A percentile compares a stretch with the other conserved stretches of the same genome.
Evolutionary conservation across 2,797 vertebrate genomes (phyloP).

Genomic region (Neopelma chrysocephalum): DNA sequence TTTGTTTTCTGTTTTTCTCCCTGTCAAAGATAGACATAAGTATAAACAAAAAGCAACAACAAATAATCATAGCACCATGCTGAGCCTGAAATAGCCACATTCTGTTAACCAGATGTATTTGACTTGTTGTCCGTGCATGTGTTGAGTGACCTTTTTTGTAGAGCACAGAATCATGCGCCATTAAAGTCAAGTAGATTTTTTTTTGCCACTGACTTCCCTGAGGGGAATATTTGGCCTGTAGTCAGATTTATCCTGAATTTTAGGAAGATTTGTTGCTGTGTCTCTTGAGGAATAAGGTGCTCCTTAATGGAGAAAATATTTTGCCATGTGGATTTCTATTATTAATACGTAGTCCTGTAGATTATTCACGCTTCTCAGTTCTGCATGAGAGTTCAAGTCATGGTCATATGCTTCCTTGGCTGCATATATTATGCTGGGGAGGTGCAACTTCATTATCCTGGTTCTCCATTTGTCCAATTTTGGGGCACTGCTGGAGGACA

Average conservation of each 20-base stretch:
- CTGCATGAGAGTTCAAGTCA: background rate
- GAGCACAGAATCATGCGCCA: background rate
- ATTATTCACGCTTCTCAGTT: background rate
- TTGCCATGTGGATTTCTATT: background rate
- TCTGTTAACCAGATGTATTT: conserved; percentile 22
- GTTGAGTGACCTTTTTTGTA: background rate
- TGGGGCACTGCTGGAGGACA: background rate
- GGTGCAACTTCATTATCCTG: background rate
- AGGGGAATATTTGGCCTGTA: background rate
- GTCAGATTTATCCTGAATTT: background rate
- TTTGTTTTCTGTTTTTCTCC: background rate
- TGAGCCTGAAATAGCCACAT: background rate
- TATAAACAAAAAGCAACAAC: background rate
- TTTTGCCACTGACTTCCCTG: background rate
- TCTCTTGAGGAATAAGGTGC: background rate
- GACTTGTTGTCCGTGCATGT: background rate
- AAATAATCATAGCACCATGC: background rate
- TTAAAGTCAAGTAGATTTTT: background rate
- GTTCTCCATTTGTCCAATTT: background rate
- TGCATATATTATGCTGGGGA: background rate
- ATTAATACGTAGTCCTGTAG: background rate
- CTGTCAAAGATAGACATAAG: background rate
- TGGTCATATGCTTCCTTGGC: background rate
- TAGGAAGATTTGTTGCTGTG: background rate
- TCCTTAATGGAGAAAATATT: conserved; percentile 2